Evolutionary conservation across 1,140 invertebrate genomes (phyloP), one percentile per base, ranked within the genome.

Genomic region (Prorops nasuta): DNA sequence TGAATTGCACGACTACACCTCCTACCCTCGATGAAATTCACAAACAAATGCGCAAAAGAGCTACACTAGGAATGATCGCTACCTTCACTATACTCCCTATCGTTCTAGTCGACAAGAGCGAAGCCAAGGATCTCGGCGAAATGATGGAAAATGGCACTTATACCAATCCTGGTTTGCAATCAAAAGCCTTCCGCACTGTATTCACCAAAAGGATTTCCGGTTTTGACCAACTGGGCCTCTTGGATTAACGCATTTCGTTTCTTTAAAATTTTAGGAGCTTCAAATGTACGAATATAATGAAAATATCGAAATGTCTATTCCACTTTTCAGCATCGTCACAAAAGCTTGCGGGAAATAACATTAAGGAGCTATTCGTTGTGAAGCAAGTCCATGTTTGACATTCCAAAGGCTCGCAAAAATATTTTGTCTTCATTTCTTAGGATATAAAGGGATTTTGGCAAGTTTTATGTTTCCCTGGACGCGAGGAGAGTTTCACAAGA

Each of bases 1-100:
- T 79, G 0, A 61, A 63, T 0, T 80, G 73, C 41, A 60, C 65
- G 15, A 69, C 72, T 0, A 2, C 44, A 0, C 63, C 80, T 4
- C 79, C 79, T 1, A 79, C 63, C 8, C 52, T 75, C 21, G 62
- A 66, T 0, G 66, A 74, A 2, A 15, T 83, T 3, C 49, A 69
- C 1, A 58, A 56, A 12, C 43, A 55, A 6, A 20, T 81, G 14
- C 58, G 60, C 1, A 60, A 69, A 8, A 67, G 53, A 4, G 64
- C 50, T 0, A 1, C 46, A 0, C 66, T 64, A 1, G 79, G 66
- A 8, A 61, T 76, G 51, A 32, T 73, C 1, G 37, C 63, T 0
- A 38, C 63, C 1, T 56, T 64, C 3, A 51, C 49, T 0, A 49
- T 71, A 2, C 35, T 76, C 4, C 70, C 73, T 0, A 10, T 75